phyloP scores from a whole-genome alignment of 2,113 vertebrate genomes.

The Diadophis punctatus region DNA sequence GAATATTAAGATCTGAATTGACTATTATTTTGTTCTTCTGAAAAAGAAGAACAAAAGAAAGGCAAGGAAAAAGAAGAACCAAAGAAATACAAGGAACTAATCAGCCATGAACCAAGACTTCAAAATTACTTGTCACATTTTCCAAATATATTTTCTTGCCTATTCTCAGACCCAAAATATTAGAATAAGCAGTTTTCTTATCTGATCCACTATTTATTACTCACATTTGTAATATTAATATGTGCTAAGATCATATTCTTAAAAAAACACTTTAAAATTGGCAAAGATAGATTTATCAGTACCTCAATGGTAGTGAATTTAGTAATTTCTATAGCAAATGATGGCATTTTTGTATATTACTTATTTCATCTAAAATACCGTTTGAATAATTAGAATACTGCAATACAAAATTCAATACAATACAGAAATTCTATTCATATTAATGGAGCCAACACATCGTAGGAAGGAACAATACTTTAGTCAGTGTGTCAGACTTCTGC shows the following conservation, averaged over 20 bases:
- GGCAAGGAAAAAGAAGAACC: too few relatives aligned
- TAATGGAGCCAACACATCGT: not conserved
- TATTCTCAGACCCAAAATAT: not conserved
- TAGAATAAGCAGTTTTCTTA: not conserved
- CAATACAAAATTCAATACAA: not conserved
- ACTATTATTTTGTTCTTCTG: not conserved
- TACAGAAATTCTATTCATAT: rapidly evolving
- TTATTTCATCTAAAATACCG: not conserved
- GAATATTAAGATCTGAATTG: not conserved
- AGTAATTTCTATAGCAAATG: not conserved
- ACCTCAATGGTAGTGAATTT: not conserved
- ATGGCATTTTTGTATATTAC: not conserved
- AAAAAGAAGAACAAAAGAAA: too few relatives aligned
- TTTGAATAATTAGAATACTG: not conserved
- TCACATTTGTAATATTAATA: not conserved
- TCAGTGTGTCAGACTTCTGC: conserved; percentile 42
- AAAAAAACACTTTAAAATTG: not conserved
- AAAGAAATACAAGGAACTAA: not conserved
- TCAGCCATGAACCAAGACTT: not conserved
- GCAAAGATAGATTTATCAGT: not conserved
- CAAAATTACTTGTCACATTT: not conserved
- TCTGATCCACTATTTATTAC: not conserved
- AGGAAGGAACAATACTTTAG: not conserved
- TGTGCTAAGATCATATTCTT: not conserved
- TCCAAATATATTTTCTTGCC: not conserved